A percentile compares a stretch with the other conserved stretches of the same genome.
Conservation (phyloP, 35 echinoderm and acorn worm genomes). For the Apostichopus parvimensis region DNA sequence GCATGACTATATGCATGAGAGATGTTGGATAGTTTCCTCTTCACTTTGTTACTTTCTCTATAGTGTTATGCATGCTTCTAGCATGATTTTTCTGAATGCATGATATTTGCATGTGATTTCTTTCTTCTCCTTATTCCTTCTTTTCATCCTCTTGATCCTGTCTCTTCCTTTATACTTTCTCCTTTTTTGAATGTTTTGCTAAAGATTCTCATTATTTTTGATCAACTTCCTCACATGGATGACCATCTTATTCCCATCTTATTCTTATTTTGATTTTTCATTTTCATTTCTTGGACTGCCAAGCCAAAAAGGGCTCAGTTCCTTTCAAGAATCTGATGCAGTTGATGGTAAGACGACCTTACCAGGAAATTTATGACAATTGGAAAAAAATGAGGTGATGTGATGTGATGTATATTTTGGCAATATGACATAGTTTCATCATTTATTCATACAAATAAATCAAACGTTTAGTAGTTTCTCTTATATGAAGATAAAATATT, state of each 20-base stretch:
- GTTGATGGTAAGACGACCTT: conserved; percentile 5
- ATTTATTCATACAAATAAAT: neutral
- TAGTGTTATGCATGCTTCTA: too few species aligned
- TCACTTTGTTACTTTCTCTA: neutral
- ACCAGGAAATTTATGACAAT: conserved; percentile 4
- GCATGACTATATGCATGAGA: neutral
- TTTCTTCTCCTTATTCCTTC: neutral
- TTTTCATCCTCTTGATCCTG: neutral
- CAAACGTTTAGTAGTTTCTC: neutral
- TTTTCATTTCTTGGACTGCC: conserved; percentile 11
- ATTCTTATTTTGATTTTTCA: neutral
- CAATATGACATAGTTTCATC: neutral
- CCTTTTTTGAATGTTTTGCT: conserved; percentile 12
- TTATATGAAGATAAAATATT: neutral
- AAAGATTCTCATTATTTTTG: conserved; percentile 30
- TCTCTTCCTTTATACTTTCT: neutral
- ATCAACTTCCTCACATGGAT: conserved; percentile 40
- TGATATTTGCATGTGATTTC: conserved; percentile 27
- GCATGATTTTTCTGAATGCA: neutral
- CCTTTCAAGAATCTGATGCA: neutral
- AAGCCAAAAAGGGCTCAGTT: conserved; percentile 14
- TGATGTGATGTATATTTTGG: conserved; percentile 37
- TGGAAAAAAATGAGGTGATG: neutral
- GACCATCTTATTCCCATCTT: conserved; percentile 7
- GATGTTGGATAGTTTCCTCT: neutral